These are phyloP conservation scores for Drosophila engyochracea DNA, from an alignment of 2,888 invertebrate species.

Conservation along the genomic window DNA sequence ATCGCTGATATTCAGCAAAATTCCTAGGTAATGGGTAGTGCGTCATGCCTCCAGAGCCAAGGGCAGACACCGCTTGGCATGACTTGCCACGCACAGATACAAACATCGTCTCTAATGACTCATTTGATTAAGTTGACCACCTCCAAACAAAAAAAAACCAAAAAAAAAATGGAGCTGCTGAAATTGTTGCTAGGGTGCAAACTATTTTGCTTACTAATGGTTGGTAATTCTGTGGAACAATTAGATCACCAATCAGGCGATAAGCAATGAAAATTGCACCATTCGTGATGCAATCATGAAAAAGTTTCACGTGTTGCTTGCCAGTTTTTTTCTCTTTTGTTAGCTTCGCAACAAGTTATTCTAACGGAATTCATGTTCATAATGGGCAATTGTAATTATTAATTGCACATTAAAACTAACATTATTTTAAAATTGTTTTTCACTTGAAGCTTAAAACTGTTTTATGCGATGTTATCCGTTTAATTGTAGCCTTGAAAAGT, in stretches of 20 bases:
- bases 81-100: slow-evolving; percentile 26
- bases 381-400: neutral
- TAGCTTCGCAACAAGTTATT: neutral
- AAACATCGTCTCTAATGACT: slow-evolving; percentile 33
- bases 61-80: slow-evolving; percentile 21
- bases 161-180: slow-evolving; percentile 10
- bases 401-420: neutral
- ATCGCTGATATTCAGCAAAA: slow-evolving; percentile 33
- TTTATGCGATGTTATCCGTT: neutral
- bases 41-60: slow-evolving; percentile 40
- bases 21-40: slow-evolving; percentile 28
- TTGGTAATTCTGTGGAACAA: slow-evolving; percentile 29
- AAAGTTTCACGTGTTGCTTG: neutral
- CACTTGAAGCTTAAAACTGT: neutral
- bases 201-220: slow-evolving; percentile 1
- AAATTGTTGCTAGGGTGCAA: slow-evolving; percentile 24
- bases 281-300: slow-evolving; percentile 6
- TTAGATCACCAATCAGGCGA: slow-evolving; percentile 43
- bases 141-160: neutral
- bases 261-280: neutral
- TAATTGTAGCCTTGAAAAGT: neutral
- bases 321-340: neutral
- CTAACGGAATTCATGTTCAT: neutral
- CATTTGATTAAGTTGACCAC: slow-evolving; percentile 40
- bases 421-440: slow-evolving; percentile 2